Evolutionary conservation across 2,888 invertebrate species (phyloP).

Genomic region (Julus scanicus): DNA sequence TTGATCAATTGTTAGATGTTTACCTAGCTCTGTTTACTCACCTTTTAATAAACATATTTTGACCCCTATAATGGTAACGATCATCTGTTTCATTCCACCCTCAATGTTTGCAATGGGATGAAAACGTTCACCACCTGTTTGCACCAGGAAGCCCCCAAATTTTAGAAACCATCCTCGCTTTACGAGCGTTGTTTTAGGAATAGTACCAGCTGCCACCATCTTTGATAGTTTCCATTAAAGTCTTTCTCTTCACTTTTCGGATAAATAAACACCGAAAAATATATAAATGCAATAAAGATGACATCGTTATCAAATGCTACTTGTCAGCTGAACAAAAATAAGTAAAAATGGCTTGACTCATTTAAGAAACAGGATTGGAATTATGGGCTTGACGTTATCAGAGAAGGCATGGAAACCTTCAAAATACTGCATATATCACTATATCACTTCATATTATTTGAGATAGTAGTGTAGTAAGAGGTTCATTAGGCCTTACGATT

Average conservation of each 20-base stretch:
- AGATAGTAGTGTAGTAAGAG: too few relatives aligned
- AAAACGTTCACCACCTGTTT: not conserved
- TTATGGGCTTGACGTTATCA: too few relatives aligned
- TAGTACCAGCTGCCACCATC: not conserved
- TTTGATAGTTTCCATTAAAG: not conserved
- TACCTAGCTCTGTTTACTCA: not conserved
- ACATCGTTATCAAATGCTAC: not conserved
- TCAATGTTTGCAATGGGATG: not conserved
- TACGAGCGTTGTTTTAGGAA: not conserved
- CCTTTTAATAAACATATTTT: not conserved
- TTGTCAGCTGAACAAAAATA: not conserved
- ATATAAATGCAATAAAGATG: not conserved
- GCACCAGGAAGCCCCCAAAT: conserved; percentile 9
- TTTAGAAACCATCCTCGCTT: not conserved
- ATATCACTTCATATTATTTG: too few relatives aligned
- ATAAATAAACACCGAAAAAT: not conserved
- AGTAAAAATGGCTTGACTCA: not conserved
- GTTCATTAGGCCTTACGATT: too few relatives aligned
- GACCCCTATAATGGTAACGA: conserved; percentile 29
- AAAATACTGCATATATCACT: too few relatives aligned
- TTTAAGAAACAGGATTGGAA: not conserved
- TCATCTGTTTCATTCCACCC: conserved; percentile 35
- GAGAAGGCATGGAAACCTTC: too few relatives aligned
- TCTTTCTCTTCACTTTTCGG: not conserved
- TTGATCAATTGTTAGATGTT: not conserved